A percentile compares a stretch with the other conserved stretches of the same genome.
Conservation (phyloP, 64 coral and sea anemone species). For the Dendronephthya gigantea region DNA sequence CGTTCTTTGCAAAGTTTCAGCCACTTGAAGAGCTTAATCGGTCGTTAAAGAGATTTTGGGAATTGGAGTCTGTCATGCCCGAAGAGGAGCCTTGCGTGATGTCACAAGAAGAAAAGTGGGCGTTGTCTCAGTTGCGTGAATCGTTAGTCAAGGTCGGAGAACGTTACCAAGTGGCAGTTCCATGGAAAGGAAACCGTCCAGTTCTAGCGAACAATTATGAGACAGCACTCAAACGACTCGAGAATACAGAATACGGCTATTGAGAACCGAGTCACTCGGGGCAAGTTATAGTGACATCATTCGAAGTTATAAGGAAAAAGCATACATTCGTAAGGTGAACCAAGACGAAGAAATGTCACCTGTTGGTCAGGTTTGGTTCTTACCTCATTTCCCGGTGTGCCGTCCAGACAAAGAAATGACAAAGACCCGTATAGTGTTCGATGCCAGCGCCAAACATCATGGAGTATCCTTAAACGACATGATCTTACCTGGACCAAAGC, state of each 20-base stretch:
- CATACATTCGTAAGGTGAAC: not conserved
- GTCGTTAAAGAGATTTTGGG: conserved; percentile 27
- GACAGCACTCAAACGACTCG: not conserved
- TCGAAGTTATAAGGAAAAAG: not conserved
- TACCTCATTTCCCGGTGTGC: not conserved
- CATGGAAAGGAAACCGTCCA: not conserved
- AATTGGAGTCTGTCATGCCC: not conserved
- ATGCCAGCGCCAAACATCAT: not conserved
- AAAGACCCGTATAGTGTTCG: not conserved
- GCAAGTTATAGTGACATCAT: not conserved
- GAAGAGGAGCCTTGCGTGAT: not conserved
- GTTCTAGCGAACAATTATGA: not conserved
- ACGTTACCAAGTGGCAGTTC: not conserved
- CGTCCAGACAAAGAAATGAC: not conserved
- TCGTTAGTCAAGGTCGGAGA: conserved; percentile 19
- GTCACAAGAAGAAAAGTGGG: not conserved
- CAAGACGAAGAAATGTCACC: not conserved
- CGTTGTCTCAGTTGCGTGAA: not conserved
- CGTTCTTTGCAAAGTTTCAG: conserved; percentile 12
- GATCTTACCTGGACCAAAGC: not conserved
- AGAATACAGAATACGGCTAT: not conserved
- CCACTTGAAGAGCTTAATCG: not conserved
- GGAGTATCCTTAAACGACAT: not conserved
- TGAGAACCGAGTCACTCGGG: not conserved
- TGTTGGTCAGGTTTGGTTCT: not conserved